Percentiles rank a stretch among this genome's conserved stretches.
These are phyloP conservation scores for Acrossocheilus wenchowensis DNA, from an alignment of 2,797 vertebrate genomes.

Conservation along the genomic window DNA sequence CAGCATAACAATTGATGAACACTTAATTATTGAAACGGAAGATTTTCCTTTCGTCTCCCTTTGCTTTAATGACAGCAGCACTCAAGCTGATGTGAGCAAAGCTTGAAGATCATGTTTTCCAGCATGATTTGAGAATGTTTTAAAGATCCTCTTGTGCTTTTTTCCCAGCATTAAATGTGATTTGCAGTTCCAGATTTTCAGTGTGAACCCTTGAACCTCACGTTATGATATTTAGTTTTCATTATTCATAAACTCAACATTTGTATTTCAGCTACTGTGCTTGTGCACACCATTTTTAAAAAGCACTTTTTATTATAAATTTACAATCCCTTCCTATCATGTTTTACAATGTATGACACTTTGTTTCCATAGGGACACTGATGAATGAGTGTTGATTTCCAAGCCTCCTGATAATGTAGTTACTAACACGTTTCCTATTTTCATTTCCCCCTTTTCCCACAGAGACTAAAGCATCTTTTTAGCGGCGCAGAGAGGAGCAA, in stretches of 20 bases:
- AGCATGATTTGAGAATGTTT: background rate
- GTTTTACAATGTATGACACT: background rate
- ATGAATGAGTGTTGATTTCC: slow-evolving; percentile 49
- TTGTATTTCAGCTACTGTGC: background rate
- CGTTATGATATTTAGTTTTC: background rate
- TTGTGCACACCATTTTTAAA: background rate
- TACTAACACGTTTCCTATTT: slow-evolving; percentile 49
- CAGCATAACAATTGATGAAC: background rate
- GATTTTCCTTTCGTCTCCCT: background rate
- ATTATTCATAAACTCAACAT: background rate
- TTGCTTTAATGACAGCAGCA: background rate
- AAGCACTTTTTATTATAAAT: slow-evolving; percentile 25
- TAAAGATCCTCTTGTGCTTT: background rate
- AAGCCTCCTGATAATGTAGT: slow-evolving; percentile 37
- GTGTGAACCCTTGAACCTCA: background rate
- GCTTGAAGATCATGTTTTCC: background rate
- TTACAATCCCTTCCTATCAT: background rate
- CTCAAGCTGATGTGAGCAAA: background rate
- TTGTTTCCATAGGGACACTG: slow-evolving; percentile 36
- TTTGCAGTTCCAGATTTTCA: background rate
- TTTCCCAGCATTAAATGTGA: background rate
- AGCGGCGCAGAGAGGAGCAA: slow-evolving; percentile 5
- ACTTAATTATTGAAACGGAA: background rate
- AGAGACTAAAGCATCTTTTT: slow-evolving; percentile 47
- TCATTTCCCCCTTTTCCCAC: slow-evolving; percentile 37